Evolutionary conservation across 2,113 vertebrate genomes (phyloP).

Genomic region (Planiliza haematocheilus): DNA sequence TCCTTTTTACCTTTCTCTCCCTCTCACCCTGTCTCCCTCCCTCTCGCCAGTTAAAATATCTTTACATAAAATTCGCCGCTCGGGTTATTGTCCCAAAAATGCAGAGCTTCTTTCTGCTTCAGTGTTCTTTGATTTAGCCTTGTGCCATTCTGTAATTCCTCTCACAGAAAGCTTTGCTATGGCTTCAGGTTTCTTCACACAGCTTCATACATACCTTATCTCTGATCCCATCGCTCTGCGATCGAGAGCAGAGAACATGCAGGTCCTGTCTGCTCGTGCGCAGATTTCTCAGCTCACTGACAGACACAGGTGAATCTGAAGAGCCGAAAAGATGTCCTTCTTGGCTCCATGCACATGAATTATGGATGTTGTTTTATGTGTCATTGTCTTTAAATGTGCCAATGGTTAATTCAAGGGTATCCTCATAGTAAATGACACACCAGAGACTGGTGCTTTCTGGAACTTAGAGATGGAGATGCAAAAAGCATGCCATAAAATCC

Average conservation of each 20-base stretch:
- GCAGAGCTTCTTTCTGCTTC: conserved; percentile 16
- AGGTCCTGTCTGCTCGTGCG: background rate
- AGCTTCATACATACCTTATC: conserved; percentile 11
- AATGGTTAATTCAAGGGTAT: conserved; percentile 31
- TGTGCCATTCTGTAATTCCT: background rate
- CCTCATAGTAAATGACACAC: background rate
- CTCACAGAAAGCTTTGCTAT: background rate
- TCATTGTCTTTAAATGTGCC: conserved; percentile 36
- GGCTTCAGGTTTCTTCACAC: background rate
- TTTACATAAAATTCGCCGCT: conserved; percentile 59
- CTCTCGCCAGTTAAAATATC: conserved; percentile 51
- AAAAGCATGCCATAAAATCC: conserved; percentile 36
- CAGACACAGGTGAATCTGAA: conserved; percentile 26
- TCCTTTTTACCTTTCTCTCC: conserved; percentile 72
- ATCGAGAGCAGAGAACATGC: conserved; percentile 2
- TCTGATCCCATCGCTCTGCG: background rate
- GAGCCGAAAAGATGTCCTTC: conserved; percentile 16
- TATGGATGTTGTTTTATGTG: conserved; percentile 33
- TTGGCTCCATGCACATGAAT: conserved; percentile 4
- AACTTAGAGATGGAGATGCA: conserved; percentile 28
- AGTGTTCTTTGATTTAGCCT: conserved; percentile 22
- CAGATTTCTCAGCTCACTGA: background rate
- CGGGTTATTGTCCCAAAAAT: conserved; percentile 45
- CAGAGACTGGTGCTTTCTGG: conserved; percentile 23
- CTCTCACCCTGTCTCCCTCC: conserved; percentile 33